A percentile compares a stretch with the other conserved stretches of the same genome.
Conservation (phyloP, 2,113 vertebrate species). For the Brachionichthys hirsutus region DNA sequence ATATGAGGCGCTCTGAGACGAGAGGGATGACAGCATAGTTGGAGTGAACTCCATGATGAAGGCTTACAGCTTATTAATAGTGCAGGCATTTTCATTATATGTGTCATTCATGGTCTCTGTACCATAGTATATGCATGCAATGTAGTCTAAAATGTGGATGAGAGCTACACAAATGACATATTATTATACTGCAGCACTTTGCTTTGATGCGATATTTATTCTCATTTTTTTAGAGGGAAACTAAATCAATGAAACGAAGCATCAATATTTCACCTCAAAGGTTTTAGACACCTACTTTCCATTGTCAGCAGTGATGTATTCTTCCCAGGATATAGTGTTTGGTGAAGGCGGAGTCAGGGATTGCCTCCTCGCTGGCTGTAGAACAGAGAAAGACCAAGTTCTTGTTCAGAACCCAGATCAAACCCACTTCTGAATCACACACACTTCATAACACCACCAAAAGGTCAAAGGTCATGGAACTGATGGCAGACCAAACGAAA, state of each 20-base stretch:
- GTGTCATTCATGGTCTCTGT: background rate
- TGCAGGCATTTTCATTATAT: background rate
- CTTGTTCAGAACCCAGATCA: background rate
- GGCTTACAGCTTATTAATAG: background rate
- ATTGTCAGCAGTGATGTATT: slow-evolving; percentile 95
- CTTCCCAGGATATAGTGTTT: slow-evolving; percentile 96
- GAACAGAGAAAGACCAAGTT: background rate
- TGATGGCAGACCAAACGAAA: background rate
- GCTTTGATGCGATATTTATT: too few relatives aligned
- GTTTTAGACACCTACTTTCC: slow-evolving; percentile 82
- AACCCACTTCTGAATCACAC: background rate
- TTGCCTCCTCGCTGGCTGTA: slow-evolving; percentile 88
- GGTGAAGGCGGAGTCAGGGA: slow-evolving; percentile 90
- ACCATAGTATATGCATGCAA: background rate
- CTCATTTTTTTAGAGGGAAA: background rate
- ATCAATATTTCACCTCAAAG: too few relatives aligned
- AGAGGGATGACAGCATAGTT: slow-evolving; percentile 8
- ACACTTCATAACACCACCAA: background rate
- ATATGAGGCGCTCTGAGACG: slow-evolving; percentile 89
- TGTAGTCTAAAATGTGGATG: too few relatives aligned
- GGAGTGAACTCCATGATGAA: background rate
- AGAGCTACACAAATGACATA: too few relatives aligned
- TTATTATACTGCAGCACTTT: too few relatives aligned
- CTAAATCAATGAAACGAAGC: background rate
- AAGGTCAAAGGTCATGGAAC: background rate